Conservation (phyloP, 1,140 invertebrate genomes). For the Cotesia chilonis region DNA sequence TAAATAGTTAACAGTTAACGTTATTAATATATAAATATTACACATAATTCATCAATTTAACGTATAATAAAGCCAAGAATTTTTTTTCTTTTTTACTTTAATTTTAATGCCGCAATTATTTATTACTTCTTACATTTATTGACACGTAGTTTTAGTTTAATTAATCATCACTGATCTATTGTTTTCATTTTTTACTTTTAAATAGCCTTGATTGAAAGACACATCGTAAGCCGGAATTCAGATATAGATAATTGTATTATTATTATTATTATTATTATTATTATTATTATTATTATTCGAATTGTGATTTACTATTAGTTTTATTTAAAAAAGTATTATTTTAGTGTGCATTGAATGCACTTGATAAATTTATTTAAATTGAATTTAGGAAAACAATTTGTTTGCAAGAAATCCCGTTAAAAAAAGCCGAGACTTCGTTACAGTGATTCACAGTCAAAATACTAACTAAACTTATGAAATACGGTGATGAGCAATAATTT, state of each 20-base stretch:
- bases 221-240: conserved; percentile 33
- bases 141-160: background rate
- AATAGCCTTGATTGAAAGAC: conserved; percentile 26
- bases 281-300: conserved; percentile 2
- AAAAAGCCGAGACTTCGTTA: background rate
- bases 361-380: no score
- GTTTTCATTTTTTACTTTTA: conserved; percentile 14
- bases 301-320: background rate
- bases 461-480: conserved; percentile 66
- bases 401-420: no score
- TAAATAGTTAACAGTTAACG: conserved; percentile 48
- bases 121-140: conserved; percentile 4
- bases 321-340: no score
- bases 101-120: conserved; percentile 11
- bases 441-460: conserved; percentile 57
- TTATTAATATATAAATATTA: conserved; percentile 46
- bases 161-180: conserved; percentile 29
- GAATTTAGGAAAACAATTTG: no score
- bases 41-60: conserved; percentile 42
- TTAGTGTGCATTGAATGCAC: no score
- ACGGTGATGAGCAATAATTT: conserved; percentile 63
- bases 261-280: background rate
- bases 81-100: background rate
- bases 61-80: conserved; percentile 3
- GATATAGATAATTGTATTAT: conserved; percentile 1